These are phyloP conservation scores for Mantis religiosa DNA, from an alignment of 2,888 invertebrate species.

Conservation along the genomic window DNA sequence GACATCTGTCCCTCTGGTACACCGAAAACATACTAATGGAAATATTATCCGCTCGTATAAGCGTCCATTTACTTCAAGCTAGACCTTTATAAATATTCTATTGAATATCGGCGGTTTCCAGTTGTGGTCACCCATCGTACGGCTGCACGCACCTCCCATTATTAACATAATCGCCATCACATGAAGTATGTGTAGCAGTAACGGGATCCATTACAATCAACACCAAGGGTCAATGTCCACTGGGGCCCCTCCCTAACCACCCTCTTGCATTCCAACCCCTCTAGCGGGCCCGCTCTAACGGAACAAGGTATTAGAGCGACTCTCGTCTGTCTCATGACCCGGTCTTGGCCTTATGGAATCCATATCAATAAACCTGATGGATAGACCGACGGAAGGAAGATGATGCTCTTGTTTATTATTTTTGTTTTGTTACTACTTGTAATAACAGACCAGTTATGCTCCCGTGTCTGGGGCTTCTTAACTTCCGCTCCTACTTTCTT, in stretches of 20 bases:
- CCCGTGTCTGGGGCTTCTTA: not conserved
- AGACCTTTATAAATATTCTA: too few relatives aligned
- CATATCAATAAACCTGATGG: not conserved
- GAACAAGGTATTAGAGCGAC: not conserved
- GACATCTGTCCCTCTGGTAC: too few relatives aligned
- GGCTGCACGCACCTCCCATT: not conserved
- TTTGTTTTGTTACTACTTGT: not conserved
- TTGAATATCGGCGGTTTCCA: too few relatives aligned
- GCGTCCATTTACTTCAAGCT: too few relatives aligned
- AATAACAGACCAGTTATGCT: not conserved
- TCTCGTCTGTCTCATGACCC: not conserved
- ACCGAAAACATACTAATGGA: too few relatives aligned
- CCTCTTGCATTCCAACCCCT: not conserved
- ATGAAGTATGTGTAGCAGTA: not conserved
- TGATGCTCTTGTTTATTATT: not conserved
- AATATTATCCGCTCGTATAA: too few relatives aligned
- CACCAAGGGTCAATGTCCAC: not conserved
- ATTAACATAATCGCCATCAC: not conserved
- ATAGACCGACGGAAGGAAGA: not conserved
- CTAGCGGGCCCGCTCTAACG: not conserved
- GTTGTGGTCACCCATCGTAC: not conserved
- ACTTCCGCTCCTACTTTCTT: not conserved
- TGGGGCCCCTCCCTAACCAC: not conserved
- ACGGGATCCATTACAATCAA: not conserved
- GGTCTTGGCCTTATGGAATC: not conserved